phyloP scores from a whole-genome alignment of 2,113 vertebrate species.

The Petroica traversi region DNA sequence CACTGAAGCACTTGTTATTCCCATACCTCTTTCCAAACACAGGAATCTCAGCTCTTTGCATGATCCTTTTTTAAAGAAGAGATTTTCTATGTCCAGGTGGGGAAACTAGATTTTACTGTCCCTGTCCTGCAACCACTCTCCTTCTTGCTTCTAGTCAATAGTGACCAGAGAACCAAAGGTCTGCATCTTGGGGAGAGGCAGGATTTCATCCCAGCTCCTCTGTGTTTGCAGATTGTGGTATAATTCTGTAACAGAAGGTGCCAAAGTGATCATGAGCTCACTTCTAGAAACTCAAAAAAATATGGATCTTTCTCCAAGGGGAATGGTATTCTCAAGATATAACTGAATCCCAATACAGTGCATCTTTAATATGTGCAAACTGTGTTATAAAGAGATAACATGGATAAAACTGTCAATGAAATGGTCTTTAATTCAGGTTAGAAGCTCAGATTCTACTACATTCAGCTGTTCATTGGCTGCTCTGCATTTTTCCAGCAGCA shows the following conservation, averaged over 20 bases:
- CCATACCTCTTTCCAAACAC: background rate
- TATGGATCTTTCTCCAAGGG: background rate
- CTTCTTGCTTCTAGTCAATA: background rate
- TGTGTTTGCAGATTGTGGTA: background rate
- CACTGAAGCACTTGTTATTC: background rate
- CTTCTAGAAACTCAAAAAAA: background rate
- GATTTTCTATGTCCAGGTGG: background rate
- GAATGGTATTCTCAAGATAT: background rate
- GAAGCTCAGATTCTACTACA: background rate
- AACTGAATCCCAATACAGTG: background rate
- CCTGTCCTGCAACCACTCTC: background rate
- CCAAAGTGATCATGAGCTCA: background rate
- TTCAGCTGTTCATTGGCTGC: background rate
- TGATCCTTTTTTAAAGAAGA: background rate
- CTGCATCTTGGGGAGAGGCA: background rate
- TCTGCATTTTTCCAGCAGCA: background rate
- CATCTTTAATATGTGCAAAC: background rate
- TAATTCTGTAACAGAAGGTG: background rate
- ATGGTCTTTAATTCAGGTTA: background rate
- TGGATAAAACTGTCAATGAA: background rate
- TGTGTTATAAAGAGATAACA: background rate
- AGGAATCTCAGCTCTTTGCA: background rate
- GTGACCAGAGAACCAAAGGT: background rate
- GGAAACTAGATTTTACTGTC: background rate
- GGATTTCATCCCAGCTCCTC: background rate